These are phyloP conservation scores for Sebastes iracundus DNA, from an alignment of 2,797 vertebrate genomes.

Conservation along the genomic window DNA sequence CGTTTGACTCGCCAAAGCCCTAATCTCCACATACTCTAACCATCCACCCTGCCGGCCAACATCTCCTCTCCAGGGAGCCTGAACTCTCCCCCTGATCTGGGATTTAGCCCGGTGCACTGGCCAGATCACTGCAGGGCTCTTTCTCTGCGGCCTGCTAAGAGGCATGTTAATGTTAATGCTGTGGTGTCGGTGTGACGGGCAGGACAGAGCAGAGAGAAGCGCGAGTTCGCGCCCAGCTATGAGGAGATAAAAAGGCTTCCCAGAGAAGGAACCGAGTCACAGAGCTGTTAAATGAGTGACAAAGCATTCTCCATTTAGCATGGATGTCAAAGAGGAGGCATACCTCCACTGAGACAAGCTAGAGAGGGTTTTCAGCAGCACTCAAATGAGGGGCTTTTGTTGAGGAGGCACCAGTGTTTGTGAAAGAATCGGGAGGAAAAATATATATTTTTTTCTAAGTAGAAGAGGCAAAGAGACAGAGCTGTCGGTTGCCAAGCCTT, in stretches of 20 bases:
- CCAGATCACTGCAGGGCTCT: slow-evolving; percentile 29
- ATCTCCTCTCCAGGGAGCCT: slow-evolving; percentile 43
- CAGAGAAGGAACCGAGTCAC: slow-evolving; percentile 29
- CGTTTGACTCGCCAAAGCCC: slow-evolving; percentile 55
- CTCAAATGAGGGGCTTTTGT: slow-evolving; percentile 46
- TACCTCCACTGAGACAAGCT: slow-evolving; percentile 35
- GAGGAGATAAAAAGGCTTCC: slow-evolving; percentile 57
- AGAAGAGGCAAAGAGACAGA: slow-evolving; percentile 28
- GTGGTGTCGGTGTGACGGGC: slow-evolving; percentile 18
- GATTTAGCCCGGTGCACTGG: slow-evolving; percentile 44
- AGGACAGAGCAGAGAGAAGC: slow-evolving; percentile 15
- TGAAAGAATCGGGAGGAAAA: slow-evolving; percentile 36
- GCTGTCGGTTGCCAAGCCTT: slow-evolving; percentile 53
- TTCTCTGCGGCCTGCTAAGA: slow-evolving; percentile 44
- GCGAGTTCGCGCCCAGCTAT: slow-evolving; percentile 20
- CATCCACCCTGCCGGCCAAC: slow-evolving; percentile 42
- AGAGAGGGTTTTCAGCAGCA: slow-evolving; percentile 40
- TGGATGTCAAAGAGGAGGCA: slow-evolving; percentile 49
- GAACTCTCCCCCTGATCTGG: slow-evolving; percentile 51
- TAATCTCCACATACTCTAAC: slow-evolving; percentile 55
- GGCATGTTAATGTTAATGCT: slow-evolving; percentile 54
- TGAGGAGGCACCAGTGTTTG: slow-evolving; percentile 44
- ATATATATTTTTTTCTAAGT: slow-evolving; percentile 3
- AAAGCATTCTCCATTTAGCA: slow-evolving; percentile 61
- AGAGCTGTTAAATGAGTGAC: slow-evolving; percentile 57